Base-by-base conservation (phyloP, 1,140 invertebrate species). In the Zaprionus tsacasi region DNA sequence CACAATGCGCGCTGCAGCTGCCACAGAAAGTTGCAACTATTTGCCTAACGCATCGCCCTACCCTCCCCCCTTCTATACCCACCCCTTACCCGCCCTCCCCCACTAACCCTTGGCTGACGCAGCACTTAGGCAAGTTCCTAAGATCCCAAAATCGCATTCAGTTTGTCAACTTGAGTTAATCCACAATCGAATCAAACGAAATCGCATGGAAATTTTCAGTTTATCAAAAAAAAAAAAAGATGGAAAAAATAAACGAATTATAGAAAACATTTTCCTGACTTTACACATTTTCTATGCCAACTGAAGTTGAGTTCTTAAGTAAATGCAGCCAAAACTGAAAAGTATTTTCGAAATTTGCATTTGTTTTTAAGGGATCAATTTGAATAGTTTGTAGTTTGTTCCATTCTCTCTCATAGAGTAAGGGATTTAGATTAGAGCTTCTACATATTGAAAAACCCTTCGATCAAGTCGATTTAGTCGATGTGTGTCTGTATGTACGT, bases 1-100 rank as follows among this genome's bases (percentile, higher is more conserved):
- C 83, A 79, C 61, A 83, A 70, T 70, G 54, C 40, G 35, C 43
- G n/a, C 17, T 50, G 65, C 65, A 60, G 52, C 40, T 61, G 64
- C 36, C 65, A 72, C 65, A 68, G 71, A 15, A 45, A 45, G 64
- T 80, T 87, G 86, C 78, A 85, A 87, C 79, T 87, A 85, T 90
- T 88, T 78, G 73, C 69, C 83, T 76, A 1, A 5, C 27, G 12
- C 5, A 11, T 3, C 21, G 6, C 6, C 12, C 21, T 21, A 1
- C 21, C 2, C 21, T 6, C 6, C 25, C 2, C 21, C 21, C 21
- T 21, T 21, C 21, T 21, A 21, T 1, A 21, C 21, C 12, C 21
- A 10, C 13, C 6, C 25, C 11, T 13, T 30, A 21, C 10, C 50
- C 17, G 13, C 43, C 15, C 15, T 45, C 43, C 2, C n/a, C 15